These are phyloP conservation scores for Gila orcuttii DNA, from an alignment of 2,113 vertebrate species.

Conservation along the genomic window DNA sequence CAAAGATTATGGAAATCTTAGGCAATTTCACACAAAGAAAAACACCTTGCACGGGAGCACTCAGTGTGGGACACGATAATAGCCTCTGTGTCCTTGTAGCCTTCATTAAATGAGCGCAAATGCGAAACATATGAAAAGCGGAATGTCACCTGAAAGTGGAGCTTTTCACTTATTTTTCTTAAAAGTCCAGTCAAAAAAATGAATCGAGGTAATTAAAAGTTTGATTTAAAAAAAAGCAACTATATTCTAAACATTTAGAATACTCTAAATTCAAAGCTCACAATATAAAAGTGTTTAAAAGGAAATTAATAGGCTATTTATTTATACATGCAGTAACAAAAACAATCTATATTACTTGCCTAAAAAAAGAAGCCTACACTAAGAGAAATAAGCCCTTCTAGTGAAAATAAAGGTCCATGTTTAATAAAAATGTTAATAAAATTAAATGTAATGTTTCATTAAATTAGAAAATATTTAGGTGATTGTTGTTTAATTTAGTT, in stretches of 20 bases:
- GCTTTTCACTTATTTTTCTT: slow-evolving; percentile 17
- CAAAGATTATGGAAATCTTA: slow-evolving; percentile 59
- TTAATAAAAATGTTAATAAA: too few species aligned
- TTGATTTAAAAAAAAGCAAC: not conserved
- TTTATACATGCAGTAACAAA: not conserved
- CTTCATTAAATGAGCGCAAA: slow-evolving; percentile 56
- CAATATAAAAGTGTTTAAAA: not conserved
- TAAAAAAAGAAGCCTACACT: too few species aligned
- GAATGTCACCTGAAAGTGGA: slow-evolving; percentile 29
- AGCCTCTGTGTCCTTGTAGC: slow-evolving; percentile 59
- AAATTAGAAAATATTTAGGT: too few species aligned
- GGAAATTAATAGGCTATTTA: not conserved
- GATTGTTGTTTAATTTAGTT: too few species aligned
- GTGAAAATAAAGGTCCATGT: too few species aligned
- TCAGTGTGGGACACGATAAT: slow-evolving; percentile 55
- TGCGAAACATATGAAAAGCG: slow-evolving; percentile 35
- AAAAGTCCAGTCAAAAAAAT: slow-evolving; percentile 1
- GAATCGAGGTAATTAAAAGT: slow-evolving; percentile 39
- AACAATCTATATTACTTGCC: too few species aligned
- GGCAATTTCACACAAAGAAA: slow-evolving; percentile 59
- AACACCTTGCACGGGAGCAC: slow-evolving; percentile 54
- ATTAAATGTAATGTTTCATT: too few species aligned
- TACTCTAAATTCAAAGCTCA: not conserved
- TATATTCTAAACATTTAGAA: not conserved
- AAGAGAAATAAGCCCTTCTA: too few species aligned